phyloP scores from a whole-genome alignment of 2,113 vertebrate species.

The Ammospiza nelsoni region DNA sequence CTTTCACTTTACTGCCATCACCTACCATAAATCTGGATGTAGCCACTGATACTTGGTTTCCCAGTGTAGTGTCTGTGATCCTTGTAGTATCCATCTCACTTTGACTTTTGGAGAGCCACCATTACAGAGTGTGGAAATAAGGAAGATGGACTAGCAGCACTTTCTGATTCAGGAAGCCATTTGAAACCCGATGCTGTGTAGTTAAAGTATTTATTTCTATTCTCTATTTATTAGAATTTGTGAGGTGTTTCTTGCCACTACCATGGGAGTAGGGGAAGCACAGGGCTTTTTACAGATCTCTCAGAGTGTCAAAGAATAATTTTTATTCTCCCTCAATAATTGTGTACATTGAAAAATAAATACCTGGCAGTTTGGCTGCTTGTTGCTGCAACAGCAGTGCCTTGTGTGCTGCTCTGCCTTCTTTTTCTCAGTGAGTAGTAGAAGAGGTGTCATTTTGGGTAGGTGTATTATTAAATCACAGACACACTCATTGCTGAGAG shows the following conservation, averaged over 20 bases:
- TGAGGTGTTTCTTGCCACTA: constrained; percentile 42
- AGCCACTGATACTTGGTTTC: constrained; percentile 21
- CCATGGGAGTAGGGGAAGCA: neutral
- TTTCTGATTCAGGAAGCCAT: constrained; percentile 66
- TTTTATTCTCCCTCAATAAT: constrained; percentile 10
- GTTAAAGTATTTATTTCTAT: constrained; percentile 72
- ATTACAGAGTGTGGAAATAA: constrained; percentile 54
- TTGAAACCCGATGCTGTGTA: constrained; percentile 29
- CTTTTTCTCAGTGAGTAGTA: constrained; percentile 27
- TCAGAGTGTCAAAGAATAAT: constrained; percentile 9
- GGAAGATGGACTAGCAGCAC: constrained; percentile 54
- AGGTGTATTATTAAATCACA: constrained; percentile 64
- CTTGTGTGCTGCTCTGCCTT: constrained; percentile 12
- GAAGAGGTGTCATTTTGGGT: constrained; percentile 25
- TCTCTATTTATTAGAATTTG: constrained; percentile 62
- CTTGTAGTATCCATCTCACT: constrained; percentile 52
- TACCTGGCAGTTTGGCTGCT: constrained; percentile 42
- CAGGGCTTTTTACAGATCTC: neutral
- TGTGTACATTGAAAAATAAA: constrained; percentile 48
- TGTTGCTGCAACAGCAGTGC: constrained; percentile 38
- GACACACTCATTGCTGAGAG: constrained; percentile 17
- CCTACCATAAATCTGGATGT: constrained; percentile 53
- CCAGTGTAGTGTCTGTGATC: neutral
- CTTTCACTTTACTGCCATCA: constrained; percentile 37
- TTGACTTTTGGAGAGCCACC: constrained; percentile 51